Percentiles rank a stretch among this genome's conserved stretches.
phyloP scores from a whole-genome alignment of 2,797 vertebrate genomes.

The Phrynocephalus forsythii region DNA sequence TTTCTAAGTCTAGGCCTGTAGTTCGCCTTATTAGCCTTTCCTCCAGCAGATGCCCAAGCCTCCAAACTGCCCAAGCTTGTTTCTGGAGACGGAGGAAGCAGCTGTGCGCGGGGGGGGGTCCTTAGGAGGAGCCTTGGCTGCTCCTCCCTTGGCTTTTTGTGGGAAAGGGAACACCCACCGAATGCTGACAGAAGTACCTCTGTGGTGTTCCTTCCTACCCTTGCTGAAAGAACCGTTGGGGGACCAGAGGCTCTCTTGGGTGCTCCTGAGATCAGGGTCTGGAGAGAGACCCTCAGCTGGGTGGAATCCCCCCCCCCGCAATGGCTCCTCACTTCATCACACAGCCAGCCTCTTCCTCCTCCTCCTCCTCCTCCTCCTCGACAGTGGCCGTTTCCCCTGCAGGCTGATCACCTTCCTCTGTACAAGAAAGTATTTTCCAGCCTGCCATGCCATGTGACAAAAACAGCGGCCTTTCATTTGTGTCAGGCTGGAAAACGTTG shows the following conservation, averaged over 20 bases:
- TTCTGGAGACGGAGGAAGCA: background rate
- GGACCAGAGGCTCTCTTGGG: constrained; percentile 8
- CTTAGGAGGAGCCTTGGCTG: accelerated
- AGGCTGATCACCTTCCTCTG: accelerated
- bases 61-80: background rate
- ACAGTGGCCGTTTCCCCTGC: accelerated
- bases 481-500: background rate
- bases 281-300: no score
- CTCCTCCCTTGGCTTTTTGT: accelerated
- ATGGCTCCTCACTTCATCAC: constrained; percentile 24
- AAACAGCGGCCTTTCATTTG: background rate
- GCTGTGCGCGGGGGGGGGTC: background rate
- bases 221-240: constrained; percentile 16
- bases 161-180: background rate
- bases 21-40: background rate
- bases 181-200: background rate
- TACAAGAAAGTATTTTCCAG: background rate
- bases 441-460: no score
- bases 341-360: background rate
- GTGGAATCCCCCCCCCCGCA: no score
- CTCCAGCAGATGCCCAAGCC: no score
- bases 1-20: background rate
- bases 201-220: background rate
- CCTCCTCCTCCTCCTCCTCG: background rate
- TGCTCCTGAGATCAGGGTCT: background rate